Evolutionary conservation across 2,113 vertebrate genomes (phyloP), one percentile per base, ranked within the genome.

Genomic region (Pterocles orientalis): DNA sequence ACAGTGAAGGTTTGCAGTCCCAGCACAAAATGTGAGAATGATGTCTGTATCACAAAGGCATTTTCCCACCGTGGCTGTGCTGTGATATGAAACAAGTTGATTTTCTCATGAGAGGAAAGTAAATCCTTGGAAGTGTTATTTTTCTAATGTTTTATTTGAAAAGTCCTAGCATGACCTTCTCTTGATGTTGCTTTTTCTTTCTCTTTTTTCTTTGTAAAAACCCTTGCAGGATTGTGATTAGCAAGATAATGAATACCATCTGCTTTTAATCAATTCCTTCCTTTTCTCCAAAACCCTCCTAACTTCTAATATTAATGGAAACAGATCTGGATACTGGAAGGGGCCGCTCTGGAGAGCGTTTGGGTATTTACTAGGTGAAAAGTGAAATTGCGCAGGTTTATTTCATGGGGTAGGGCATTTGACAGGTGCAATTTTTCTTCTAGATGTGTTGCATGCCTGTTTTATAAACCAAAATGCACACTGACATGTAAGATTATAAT

Each of bases 381-480:
- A 98, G 97, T 98, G 97, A 98, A 97, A 97, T 97, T 98, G 92
- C 66, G 14, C 98, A 98, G 98, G 97, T 98, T 97, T 97, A 97
- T 97, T 97, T 98, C 97, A 94, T 82, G 94, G 96, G 88, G 94
- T 92, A 97, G 96, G 96, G 95, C 94, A 97, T 97, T 98, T 98
- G 98, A 98, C 98, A 98, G 97, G 98, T 98, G 97, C 95, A 97
- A 97, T 98, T 98, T 98, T 98, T 98, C 98, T 98, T 98, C 94
- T 95, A 86, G 97, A 92, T 96, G 96, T 97, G 97, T 98, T 98
- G 88, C 96, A 97, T 96, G 95, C 97, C 93, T 97, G 95, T 97
- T 98, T 98, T 98, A 97, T 97, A 98, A 98, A 98, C 89, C 94
- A 95, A 95, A 97, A 97, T 97, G 94, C 92, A 86, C 94, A 81